Base-by-base conservation (phyloP, 1,140 invertebrate genomes). In the Dermatophagoides farinae region DNA sequence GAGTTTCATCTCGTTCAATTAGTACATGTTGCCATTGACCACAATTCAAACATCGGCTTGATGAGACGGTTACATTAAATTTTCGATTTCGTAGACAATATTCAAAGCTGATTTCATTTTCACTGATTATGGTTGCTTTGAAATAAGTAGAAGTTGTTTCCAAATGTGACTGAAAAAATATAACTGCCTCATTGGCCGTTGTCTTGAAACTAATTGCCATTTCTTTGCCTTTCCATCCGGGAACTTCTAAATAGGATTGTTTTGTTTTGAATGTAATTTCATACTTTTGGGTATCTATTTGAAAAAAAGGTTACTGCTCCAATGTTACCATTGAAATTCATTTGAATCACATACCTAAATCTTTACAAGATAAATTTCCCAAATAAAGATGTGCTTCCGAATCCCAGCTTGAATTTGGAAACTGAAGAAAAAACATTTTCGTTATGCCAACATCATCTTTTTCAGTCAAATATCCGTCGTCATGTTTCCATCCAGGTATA, bases 11-110 rank as follows among this genome's bases (percentile, higher is more conserved):
- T 68, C 71, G 67, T 54, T 75, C 72, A 10, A 75, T 65, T 55
- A 64, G 88, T 64, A 92, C 84, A 73, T 90, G 88, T 69, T 95
- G 88, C 89, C 89, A 95, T 68, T 90, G 86, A 0, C 88, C 88
- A 53, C 82, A 83, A 68, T 89, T 91, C 6, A 95, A 74, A 69
- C 82, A 81, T 62, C 82, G 74, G 63, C 80, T 77, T 16, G 87
- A 88, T 68, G 82, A 82, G 37, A 93, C 82, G 50, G 83, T 82
- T 40, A 88, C 72, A 68, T 82, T 82, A 55, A 83, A 77, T 11
- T 80, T 80, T 2, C 85, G 84, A 37, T 62, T 60, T 70, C 86
- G 88, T 2, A 91, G 72, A 0, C 85, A 86, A 65, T 90, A 91
- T 73, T 88, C 87, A 72, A 93, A 91, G 12, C 84, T 86, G 58